Evolutionary conservation across 2,888 invertebrate species (phyloP).

Genomic region (Eristalis intricaria): DNA sequence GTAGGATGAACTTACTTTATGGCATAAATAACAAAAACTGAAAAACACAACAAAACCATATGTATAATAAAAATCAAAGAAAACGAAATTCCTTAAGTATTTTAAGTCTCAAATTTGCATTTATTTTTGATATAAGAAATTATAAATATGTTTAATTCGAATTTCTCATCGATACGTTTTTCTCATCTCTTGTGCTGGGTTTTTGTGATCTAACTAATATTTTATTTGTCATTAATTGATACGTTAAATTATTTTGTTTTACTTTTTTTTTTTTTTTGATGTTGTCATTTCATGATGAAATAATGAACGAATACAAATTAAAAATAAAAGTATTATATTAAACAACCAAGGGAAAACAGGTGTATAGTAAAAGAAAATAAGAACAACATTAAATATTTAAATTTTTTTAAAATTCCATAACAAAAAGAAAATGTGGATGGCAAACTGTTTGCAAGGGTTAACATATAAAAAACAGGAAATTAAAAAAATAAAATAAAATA

Average conservation of each 20-base stretch:
- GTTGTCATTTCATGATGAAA: constrained; percentile 9
- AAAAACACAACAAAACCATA: constrained; percentile 8
- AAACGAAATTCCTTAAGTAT: constrained; percentile 59
- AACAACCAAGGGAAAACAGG: constrained; percentile 27
- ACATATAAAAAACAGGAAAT: constrained; percentile 21
- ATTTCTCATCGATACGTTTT: constrained; percentile 32
- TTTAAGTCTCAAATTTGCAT: constrained; percentile 72
- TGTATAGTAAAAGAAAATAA: constrained; percentile 30
- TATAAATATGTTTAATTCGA: constrained; percentile 66
- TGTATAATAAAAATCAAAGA: constrained; percentile 26
- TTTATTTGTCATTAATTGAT: constrained; percentile 53
- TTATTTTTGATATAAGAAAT: constrained; percentile 72
- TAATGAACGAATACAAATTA: constrained; percentile 33
- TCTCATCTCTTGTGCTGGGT: constrained; percentile 18
- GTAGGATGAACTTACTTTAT: background rate
- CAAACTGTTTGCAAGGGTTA: constrained; percentile 40
- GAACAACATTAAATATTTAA: constrained; percentile 45
- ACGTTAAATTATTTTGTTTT: constrained; percentile 36
- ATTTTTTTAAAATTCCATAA: constrained; percentile 51
- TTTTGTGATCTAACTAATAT: constrained; percentile 54
- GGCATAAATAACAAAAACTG: background rate
- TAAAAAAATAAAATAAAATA: constrained; percentile 33
- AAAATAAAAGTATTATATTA: constrained; percentile 11
- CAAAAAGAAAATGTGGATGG: constrained; percentile 49
- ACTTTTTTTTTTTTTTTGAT: background rate